These are phyloP conservation scores for Callithrix jacchus DNA, from an alignment of 2,113 vertebrate species.

Conservation along the genomic window DNA sequence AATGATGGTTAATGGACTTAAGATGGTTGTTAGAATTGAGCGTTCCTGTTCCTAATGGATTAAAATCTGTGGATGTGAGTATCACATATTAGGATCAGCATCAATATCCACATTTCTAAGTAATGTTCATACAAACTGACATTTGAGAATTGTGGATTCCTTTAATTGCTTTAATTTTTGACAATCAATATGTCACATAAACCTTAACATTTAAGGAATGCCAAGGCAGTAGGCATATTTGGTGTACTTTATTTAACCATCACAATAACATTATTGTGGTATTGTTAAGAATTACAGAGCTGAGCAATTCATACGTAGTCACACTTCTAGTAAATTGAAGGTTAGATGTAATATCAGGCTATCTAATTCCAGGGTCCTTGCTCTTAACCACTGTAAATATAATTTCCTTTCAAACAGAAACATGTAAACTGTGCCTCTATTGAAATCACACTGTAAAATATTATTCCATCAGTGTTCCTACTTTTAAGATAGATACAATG, in stretches of 20 bases:
- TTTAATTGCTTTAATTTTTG: neutral
- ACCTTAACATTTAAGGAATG: neutral
- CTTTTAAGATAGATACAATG: neutral
- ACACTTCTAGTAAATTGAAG: neutral
- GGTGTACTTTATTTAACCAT: neutral
- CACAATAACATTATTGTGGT: neutral
- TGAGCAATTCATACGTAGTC: neutral
- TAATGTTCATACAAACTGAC: neutral
- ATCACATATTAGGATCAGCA: neutral
- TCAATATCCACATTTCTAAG: neutral
- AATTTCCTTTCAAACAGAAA: neutral
- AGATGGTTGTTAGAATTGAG: neutral
- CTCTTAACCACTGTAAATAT: neutral
- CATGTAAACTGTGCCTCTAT: neutral
- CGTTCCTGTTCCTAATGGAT: neutral
- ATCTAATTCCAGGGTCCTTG: neutral
- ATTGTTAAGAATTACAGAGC: neutral
- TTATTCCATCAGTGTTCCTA: neutral
- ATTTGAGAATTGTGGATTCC: neutral
- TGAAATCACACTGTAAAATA: neutral
- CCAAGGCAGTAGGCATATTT: neutral
- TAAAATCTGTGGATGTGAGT: neutral
- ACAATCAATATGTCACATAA: neutral
- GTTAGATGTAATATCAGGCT: neutral
- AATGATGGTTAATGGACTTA: neutral